These are phyloP conservation scores for Antechinus flavipes DNA, from an alignment of 2,113 vertebrate genomes.

Conservation along the genomic window DNA sequence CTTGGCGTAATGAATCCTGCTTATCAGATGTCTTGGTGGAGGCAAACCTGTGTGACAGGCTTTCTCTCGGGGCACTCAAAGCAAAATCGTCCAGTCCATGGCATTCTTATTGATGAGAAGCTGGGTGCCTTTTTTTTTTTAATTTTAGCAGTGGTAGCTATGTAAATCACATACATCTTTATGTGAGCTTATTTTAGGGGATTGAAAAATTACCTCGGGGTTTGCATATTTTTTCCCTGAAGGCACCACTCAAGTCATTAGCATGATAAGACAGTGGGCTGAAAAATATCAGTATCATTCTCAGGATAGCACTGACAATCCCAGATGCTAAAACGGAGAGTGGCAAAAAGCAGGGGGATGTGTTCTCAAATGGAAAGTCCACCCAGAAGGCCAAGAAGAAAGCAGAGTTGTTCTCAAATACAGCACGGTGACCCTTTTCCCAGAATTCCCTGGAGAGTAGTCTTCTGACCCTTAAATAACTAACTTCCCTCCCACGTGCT, in stretches of 20 bases:
- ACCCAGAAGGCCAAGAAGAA: neutral
- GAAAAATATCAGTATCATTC: neutral
- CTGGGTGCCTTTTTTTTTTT: constrained; percentile 26
- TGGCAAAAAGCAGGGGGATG: neutral
- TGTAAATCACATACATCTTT: neutral
- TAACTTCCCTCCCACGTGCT: neutral
- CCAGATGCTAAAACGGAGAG: neutral
- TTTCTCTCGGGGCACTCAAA: neutral
- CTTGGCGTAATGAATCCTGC: neutral
- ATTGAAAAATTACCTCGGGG: neutral
- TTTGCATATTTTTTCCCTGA: neutral
- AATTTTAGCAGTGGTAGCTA: constrained; percentile 15
- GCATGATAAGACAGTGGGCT: neutral
- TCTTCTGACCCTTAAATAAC: neutral
- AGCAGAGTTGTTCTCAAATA: neutral
- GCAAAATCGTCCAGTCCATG: neutral
- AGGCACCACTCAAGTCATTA: neutral
- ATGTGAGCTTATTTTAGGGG: neutral
- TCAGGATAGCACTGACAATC: neutral
- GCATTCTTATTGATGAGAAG: neutral
- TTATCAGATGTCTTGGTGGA: neutral
- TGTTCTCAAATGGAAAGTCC: neutral
- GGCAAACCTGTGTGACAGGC: neutral
- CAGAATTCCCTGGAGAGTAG: neutral
- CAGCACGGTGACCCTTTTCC: neutral